Conservation (phyloP, 2,113 vertebrate species). For the Garra rufa region DNA sequence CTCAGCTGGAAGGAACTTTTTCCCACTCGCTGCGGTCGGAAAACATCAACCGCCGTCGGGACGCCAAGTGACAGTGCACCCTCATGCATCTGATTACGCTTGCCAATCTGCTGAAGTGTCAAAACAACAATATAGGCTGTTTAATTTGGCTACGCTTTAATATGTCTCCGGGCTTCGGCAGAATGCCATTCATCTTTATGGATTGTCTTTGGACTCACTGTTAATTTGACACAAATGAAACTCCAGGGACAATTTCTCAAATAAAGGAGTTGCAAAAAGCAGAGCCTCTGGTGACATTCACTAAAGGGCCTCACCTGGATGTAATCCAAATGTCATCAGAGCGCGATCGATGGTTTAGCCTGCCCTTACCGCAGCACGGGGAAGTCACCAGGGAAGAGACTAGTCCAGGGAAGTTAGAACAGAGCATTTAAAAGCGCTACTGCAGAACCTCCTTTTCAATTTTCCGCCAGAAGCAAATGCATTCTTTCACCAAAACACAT, state of each 20-base stretch:
- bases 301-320: slow-evolving; percentile 53
- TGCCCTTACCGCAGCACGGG: slow-evolving; percentile 28
- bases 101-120: slow-evolving; percentile 38
- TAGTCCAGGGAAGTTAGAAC: neutral
- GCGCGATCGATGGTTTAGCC: slow-evolving; percentile 45
- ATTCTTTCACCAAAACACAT: slow-evolving; percentile 1
- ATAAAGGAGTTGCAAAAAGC: slow-evolving; percentile 47
- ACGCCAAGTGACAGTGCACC: neutral
- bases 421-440: slow-evolving; percentile 4
- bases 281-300: slow-evolving; percentile 57
- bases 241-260: slow-evolving; percentile 57
- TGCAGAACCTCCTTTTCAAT: neutral
- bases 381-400: slow-evolving; percentile 28
- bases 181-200: slow-evolving; percentile 41
- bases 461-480: neutral
- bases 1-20: slow-evolving; percentile 22
- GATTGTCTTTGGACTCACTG: slow-evolving; percentile 53
- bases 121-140: slow-evolving; percentile 32
- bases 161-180: slow-evolving; percentile 38
- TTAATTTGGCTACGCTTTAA: slow-evolving; percentile 36
- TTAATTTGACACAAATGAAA: slow-evolving; percentile 63
- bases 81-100: slow-evolving; percentile 9
- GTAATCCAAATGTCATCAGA: slow-evolving; percentile 55
- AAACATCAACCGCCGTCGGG: neutral
- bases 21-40: neutral